Evolutionary conservation across 2,888 invertebrate genomes (phyloP).

Genomic region (Metellina segmentata): DNA sequence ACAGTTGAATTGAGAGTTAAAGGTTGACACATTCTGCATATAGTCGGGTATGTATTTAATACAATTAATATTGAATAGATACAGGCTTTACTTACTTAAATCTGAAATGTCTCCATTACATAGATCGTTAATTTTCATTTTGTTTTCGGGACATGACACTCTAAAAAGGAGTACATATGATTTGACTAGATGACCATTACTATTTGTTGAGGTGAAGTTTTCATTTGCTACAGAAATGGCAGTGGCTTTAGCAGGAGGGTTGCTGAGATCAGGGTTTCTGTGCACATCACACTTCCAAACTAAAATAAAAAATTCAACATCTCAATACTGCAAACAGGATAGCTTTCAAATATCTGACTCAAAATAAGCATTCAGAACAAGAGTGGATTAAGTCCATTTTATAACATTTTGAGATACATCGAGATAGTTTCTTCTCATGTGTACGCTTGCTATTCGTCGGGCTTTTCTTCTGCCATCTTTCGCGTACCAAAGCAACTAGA

Average conservation of each 20-base stretch:
- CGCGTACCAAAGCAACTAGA: no score
- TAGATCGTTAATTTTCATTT: constrained; percentile 78
- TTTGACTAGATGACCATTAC: constrained; percentile 89
- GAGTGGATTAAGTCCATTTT: no score
- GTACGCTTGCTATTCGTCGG: no score
- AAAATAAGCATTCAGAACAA: no score
- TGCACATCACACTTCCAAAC: constrained; percentile 80
- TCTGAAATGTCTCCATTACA: constrained; percentile 79
- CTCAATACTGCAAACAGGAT: no score
- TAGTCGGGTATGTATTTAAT: constrained; percentile 14
- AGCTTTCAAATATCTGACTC: no score
- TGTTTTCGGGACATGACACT: constrained; percentile 81
- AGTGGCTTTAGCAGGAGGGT: constrained; percentile 84
- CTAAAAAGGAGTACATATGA: constrained; percentile 90
- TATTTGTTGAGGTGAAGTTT: constrained; percentile 86
- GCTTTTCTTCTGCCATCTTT: no score
- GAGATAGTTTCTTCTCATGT: no score
- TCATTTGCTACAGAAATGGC: constrained; percentile 93
- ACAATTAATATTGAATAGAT: not conserved
- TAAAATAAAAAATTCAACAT: constrained; percentile 23
- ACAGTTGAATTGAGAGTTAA: no score
- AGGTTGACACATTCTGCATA: not conserved
- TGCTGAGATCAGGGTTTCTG: constrained; percentile 79
- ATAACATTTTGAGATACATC: no score
- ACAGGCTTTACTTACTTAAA: constrained; percentile 77